Evolutionary conservation across 2,113 vertebrate genomes (phyloP).

Genomic region (Brachypodius melanocephalos): DNA sequence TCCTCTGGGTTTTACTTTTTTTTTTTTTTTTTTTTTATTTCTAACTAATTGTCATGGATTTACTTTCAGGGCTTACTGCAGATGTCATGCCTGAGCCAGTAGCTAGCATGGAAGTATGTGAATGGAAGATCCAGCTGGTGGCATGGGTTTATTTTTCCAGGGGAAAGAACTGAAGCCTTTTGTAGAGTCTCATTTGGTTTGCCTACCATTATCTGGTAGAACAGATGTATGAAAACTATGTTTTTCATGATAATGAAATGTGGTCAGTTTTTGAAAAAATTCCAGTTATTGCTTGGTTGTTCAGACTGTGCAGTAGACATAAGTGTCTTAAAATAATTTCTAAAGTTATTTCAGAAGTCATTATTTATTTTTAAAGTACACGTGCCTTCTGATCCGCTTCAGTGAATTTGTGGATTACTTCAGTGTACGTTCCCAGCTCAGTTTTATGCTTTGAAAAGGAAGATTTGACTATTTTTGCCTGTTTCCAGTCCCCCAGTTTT

Average conservation of each 20-base stretch:
- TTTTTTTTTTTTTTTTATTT: background rate
- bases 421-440: background rate
- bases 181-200: background rate
- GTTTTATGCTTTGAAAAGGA: background rate
- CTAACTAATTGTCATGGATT: background rate
- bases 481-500: background rate
- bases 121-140: background rate
- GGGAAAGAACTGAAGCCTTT: background rate
- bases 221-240: background rate
- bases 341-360: background rate
- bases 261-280: fast-evolving
- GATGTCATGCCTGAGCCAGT: background rate
- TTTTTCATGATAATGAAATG: background rate
- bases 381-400: background rate
- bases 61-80: background rate
- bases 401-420: background rate
- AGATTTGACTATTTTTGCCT: background rate
- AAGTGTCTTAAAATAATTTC: background rate
- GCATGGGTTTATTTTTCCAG: background rate
- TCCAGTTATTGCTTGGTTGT: background rate
- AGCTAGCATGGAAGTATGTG: background rate
- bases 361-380: background rate
- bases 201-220: background rate
- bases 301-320: background rate
- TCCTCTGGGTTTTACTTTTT: background rate